Conservation (phyloP, 2,113 vertebrate species). For the Lampris megalopsis region DNA sequence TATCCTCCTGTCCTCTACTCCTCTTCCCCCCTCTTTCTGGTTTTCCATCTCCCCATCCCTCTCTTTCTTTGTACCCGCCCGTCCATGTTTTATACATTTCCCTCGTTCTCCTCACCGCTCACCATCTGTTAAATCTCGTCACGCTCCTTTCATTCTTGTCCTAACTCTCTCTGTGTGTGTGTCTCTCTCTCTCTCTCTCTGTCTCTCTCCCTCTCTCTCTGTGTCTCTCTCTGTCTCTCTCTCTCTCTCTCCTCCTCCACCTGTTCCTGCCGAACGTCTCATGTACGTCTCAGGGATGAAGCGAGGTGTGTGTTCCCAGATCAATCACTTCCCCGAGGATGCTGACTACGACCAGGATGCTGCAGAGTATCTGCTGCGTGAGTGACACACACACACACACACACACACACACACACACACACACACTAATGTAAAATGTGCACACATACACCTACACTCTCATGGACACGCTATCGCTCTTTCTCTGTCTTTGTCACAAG, state of each 20-base stretch:
- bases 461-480: no score
- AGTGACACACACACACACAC: constrained; percentile 59
- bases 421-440: background rate
- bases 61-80: background rate
- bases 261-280: background rate
- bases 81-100: background rate
- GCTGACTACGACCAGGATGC: constrained; percentile 95
- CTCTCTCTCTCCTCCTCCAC: background rate
- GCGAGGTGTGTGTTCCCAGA: constrained; percentile 92
- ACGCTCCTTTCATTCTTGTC: background rate
- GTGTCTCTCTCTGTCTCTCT: background rate
- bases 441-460: no score
- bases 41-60: no score
- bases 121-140: no score
- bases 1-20: background rate
- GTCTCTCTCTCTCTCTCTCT: background rate
- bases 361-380: constrained; percentile 92
- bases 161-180: background rate
- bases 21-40: background rate
- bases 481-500: no score
- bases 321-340: constrained; percentile 95
- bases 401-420: background rate
- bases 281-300: constrained; percentile 82
- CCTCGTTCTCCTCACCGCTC: no score
- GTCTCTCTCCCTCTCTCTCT: background rate